phyloP scores from a whole-genome alignment of 2,888 invertebrate species.

The Philereme vetulata region DNA sequence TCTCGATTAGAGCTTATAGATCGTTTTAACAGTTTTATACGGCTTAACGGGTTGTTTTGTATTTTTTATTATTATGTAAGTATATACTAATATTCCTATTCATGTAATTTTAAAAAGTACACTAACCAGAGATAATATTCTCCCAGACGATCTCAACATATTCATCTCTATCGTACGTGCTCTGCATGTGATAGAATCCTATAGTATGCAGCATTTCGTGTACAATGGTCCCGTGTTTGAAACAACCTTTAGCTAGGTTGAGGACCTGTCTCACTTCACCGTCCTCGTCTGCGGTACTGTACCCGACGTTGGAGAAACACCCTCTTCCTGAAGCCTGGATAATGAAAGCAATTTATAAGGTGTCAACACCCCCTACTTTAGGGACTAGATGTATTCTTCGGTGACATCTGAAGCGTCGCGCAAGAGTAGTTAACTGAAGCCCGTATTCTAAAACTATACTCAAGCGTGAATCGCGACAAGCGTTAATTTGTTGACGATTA shows the following conservation, averaged over 20 bases:
- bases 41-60: no score
- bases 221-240: constrained; percentile 86
- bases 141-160: constrained; percentile 89
- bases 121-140: constrained; percentile 85
- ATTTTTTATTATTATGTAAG: no score
- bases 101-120: background rate
- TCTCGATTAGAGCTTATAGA: no score
- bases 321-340: constrained; percentile 89
- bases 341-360: constrained; percentile 1
- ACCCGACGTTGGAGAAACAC: constrained; percentile 77
- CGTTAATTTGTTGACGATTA: no score
- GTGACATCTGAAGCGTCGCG: no score
- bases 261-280: constrained; percentile 68
- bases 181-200: constrained; percentile 94
- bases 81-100: background rate
- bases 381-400: background rate
- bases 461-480: no score
- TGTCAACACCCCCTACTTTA: background rate
- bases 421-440: no score
- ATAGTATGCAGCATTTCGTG: constrained; percentile 92
- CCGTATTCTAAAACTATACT: no score
- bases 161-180: constrained; percentile 89
- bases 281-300: constrained; percentile 50
- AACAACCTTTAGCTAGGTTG: constrained; percentile 83
- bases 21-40: no score